These are phyloP conservation scores for Stenopsyche tienmushanensis DNA, from an alignment of 1,140 invertebrate genomes.

Conservation along the genomic window DNA sequence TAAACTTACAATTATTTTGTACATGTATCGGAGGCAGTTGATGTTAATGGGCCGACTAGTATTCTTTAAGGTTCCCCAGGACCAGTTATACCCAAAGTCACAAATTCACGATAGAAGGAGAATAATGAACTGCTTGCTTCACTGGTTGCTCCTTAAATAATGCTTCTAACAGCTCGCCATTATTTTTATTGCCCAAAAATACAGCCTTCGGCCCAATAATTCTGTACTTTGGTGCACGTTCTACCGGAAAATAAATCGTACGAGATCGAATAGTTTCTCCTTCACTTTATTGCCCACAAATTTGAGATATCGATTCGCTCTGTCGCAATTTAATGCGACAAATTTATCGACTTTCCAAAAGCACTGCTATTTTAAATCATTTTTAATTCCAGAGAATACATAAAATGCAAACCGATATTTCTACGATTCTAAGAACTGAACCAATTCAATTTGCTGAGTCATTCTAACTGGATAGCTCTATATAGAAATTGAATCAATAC, in stretches of 20 bases:
- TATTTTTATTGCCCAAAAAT: constrained; percentile 38
- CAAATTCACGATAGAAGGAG: constrained; percentile 15
- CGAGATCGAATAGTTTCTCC: not conserved
- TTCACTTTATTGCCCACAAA: constrained; percentile 29
- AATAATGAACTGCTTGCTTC: constrained; percentile 30
- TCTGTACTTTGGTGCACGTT: constrained; percentile 32
- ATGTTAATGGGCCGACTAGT: not conserved
- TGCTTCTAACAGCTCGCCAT: constrained; percentile 31
- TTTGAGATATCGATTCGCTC: constrained; percentile 32
- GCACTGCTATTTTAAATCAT: no score
- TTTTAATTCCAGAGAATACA: no score
- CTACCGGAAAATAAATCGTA: constrained; percentile 29
- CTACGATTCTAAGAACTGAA: no score
- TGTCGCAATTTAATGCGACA: no score
- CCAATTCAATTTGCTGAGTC: no score
- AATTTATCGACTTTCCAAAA: no score
- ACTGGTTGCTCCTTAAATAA: constrained; percentile 31
- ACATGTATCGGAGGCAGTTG: not conserved
- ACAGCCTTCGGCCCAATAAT: constrained; percentile 23
- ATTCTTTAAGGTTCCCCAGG: not conserved
- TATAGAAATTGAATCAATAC: no score
- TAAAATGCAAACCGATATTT: no score
- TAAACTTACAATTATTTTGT: no score
- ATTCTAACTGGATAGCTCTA: no score
- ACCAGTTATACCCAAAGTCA: constrained; percentile 5